Conservation (phyloP, 2,797 vertebrate species). For the Coilia nasus region DNA sequence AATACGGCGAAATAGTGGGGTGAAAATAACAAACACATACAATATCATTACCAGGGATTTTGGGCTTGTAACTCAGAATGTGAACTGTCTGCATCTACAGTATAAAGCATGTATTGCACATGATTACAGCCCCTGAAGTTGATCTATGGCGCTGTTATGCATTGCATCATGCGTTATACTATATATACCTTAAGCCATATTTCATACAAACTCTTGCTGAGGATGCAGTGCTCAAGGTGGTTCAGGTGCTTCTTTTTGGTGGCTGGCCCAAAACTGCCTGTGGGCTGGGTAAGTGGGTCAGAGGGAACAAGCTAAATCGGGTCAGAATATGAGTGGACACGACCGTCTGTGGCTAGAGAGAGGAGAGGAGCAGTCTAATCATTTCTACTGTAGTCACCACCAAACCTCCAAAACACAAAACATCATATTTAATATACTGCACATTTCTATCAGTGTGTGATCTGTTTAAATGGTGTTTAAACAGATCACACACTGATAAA, state of each 20-base stretch:
- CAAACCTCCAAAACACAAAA: neutral
- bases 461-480: no score
- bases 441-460: no score
- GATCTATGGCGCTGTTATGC: neutral
- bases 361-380: neutral
- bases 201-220: slow-evolving; percentile 19
- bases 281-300: slow-evolving; percentile 45
- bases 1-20: neutral
- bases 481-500: no score
- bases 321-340: slow-evolving; percentile 40
- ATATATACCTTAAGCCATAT: neutral
- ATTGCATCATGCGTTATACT: neutral
- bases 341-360: neutral
- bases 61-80: neutral
- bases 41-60: neutral
- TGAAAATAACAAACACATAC: neutral
- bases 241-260: slow-evolving; percentile 22
- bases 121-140: neutral
- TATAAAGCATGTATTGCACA: neutral
- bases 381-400: neutral
- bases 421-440: no score
- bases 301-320: slow-evolving; percentile 38
- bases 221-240: slow-evolving; percentile 19
- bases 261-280: slow-evolving; percentile 41
- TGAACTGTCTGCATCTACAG: neutral